Evolutionary conservation across 2,113 vertebrate species (phyloP), one percentile per base, ranked within the genome.

Genomic region (Triplophysa rosa): DNA sequence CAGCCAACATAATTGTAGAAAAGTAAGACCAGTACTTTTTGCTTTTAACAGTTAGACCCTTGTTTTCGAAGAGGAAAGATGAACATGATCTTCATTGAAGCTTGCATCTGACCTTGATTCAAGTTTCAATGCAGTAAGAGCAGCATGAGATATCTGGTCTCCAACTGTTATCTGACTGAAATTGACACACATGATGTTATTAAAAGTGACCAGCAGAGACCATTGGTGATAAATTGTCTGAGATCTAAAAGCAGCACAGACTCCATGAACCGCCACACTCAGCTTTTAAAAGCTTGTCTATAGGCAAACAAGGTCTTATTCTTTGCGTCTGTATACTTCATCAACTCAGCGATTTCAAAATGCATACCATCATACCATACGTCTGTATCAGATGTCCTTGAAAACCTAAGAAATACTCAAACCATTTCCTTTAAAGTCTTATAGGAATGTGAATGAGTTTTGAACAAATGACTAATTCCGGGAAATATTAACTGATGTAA

Each of bases 401-500:
- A 37, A 72, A 56, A 42, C 16, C 42, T 45, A 62, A 62, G 21
- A 62, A 40, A 21, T 17, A 8, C 2, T n/a, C n/a, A 21, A 58
- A 21, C n/a, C 54, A 21, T 21, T 8, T 58, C 17, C 23, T 61
- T 74, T 62, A 42, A 61, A 62, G 54, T 24, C 47, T 58, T 21
- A 16, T 61, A 54, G 42, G 12, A 11, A 7, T 77, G 24, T 54
- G 24, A 52, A 37, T 54, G 62, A 52, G 19, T 65, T 72, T 33
- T 52, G 45, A 63, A 52, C 26, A 54, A 76, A 76, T 54, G 12
- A 52, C 17, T 65, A 77, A 65, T 65, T 77, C 62, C 62, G 49
- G 26, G 62, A 77, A 65, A 19, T 62, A 76, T 76, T 76, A 33
- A 37, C 19, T 76, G 26, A 77, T 65, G 62, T 54, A 37, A 65